A percentile compares a stretch with the other conserved stretches of the same genome.
Conservation (phyloP, 2,113 vertebrate species). For the Pseudolaguvia tuberculata region DNA sequence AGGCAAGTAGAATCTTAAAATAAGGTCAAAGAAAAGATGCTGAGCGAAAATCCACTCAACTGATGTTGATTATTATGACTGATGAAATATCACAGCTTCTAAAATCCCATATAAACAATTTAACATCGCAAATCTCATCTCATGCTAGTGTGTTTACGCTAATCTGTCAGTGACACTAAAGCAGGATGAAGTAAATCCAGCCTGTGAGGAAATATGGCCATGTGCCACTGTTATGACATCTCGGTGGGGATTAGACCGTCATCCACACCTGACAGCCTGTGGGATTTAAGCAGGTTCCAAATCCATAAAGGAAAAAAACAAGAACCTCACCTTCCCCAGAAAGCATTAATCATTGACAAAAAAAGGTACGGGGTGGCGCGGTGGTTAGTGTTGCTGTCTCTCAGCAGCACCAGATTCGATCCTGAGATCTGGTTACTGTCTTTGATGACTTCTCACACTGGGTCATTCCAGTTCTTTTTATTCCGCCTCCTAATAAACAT, state of each 20-base stretch:
- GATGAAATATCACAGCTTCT: neutral
- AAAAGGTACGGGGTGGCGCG: neutral
- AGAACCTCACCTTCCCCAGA: constrained; percentile 7
- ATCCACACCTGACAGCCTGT: constrained; percentile 27
- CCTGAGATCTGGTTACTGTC: neutral
- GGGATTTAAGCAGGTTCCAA: constrained; percentile 31
- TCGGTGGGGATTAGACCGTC: constrained; percentile 30
- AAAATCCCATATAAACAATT: neutral
- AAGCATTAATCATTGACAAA: constrained; percentile 6
- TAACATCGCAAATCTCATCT: neutral
- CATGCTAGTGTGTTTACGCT: neutral
- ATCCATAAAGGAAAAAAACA: constrained; percentile 6
- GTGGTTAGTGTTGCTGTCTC: neutral
- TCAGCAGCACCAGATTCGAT: constrained; percentile 1
- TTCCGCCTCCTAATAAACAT: neutral
- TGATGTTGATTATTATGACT: neutral
- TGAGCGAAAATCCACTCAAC: neutral
- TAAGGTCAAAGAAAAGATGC: neutral
- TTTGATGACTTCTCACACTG: neutral
- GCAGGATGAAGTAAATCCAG: constrained; percentile 18
- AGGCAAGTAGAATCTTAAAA: neutral
- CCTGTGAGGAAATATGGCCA: constrained; percentile 9
- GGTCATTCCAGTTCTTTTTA: neutral
- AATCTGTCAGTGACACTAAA: constrained; percentile 18
- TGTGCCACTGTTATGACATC: constrained; percentile 16